Conservation (phyloP, 2,888 invertebrate species). For the Sphaerophoria taeniata region DNA sequence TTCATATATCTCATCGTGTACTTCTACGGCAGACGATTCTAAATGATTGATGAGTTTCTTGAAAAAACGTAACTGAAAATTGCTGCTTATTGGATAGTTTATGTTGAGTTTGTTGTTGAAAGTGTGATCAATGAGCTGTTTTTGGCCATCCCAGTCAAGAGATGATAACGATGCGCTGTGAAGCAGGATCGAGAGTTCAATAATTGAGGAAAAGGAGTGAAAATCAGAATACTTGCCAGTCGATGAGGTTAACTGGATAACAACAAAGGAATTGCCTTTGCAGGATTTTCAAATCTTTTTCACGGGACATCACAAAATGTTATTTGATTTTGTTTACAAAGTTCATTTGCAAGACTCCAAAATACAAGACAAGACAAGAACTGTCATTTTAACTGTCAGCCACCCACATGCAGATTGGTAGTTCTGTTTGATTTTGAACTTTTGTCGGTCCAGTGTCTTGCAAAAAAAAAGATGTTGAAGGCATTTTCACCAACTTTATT, state of each 20-base stretch:
- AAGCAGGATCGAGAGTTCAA: not conserved
- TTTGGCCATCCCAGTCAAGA: slow-evolving; percentile 84
- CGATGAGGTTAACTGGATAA: slow-evolving; percentile 78
- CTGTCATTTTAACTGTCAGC: too few species aligned
- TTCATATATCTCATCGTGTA: slow-evolving; percentile 87
- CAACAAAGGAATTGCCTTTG: slow-evolving; percentile 79
- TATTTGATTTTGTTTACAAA: too few species aligned
- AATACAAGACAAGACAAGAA: too few species aligned
- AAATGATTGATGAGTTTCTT: slow-evolving; percentile 86
- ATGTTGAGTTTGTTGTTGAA: slow-evolving; percentile 84
- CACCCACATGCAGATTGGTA: too few species aligned
- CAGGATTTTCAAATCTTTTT: not conserved
- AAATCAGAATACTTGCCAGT: slow-evolving; percentile 76
- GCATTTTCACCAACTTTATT: too few species aligned
- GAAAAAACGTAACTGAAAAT: slow-evolving; percentile 87
- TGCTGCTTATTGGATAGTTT: slow-evolving; percentile 86
- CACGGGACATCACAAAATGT: not conserved
- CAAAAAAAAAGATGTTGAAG: too few species aligned
- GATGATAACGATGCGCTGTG: slow-evolving; percentile 33
- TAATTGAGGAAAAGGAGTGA: slow-evolving; percentile 52
- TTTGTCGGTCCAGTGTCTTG: too few species aligned
- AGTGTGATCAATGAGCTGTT: slow-evolving; percentile 85
- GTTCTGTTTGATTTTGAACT: too few species aligned
- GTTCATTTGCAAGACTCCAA: too few species aligned
- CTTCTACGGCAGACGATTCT: slow-evolving; percentile 84